Conservation (phyloP, 1,140 invertebrate genomes). For the Cyclina sinensis region DNA sequence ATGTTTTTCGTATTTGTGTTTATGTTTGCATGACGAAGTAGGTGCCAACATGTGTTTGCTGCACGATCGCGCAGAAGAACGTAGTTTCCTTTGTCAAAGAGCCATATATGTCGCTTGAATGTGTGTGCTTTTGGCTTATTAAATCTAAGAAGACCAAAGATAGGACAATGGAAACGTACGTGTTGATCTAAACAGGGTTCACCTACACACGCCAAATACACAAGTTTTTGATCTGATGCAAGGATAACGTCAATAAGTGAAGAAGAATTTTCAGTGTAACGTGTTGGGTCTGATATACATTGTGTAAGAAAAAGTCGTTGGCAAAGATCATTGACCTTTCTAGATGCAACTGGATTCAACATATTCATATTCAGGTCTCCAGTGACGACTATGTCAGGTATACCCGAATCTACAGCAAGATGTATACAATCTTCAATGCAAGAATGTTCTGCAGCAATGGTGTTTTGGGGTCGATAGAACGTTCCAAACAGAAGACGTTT, state of each 20-base stretch:
- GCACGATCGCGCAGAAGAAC: neutral
- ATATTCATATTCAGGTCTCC: neutral
- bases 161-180: slow-evolving; percentile 10
- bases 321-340: neutral
- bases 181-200: neutral
- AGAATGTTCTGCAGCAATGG: neutral
- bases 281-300: neutral
- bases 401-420: slow-evolving; percentile 2
- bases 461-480: neutral
- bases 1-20: neutral
- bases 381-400: neutral
- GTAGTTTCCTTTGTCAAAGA: slow-evolving; percentile 25
- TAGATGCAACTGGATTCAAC: neutral
- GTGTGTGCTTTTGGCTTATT: neutral
- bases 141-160: neutral
- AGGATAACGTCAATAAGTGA: slow-evolving; percentile 7
- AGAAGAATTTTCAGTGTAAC: slow-evolving; percentile 28
- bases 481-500: neutral
- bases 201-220: neutral
- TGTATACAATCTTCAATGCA: neutral
- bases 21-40: neutral
- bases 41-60: neutral
- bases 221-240: neutral
- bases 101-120: neutral
- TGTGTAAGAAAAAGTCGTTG: neutral